These are phyloP conservation scores for Caerostris darwini DNA, from an alignment of 1,140 invertebrate species.

Conservation along the genomic window DNA sequence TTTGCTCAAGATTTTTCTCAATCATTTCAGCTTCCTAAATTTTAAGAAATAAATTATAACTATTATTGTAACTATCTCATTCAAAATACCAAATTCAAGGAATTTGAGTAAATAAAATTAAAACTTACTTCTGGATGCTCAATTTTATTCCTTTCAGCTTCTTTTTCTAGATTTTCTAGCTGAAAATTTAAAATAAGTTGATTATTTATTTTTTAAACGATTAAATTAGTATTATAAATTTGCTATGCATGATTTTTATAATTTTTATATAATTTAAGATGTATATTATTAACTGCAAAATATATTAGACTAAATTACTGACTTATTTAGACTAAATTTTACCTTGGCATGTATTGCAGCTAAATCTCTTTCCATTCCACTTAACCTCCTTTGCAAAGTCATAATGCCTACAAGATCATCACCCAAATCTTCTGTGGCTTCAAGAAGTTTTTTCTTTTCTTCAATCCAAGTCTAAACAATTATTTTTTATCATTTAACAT, in stretches of 20 bases:
- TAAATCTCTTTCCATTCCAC: constrained; percentile 98
- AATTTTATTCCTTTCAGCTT: constrained; percentile 93
- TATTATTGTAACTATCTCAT: background rate
- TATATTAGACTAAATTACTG: too few relatives aligned
- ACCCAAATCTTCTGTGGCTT: constrained; percentile 95
- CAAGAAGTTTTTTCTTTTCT: constrained; percentile 98
- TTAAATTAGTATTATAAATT: background rate
- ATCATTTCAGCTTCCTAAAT: constrained; percentile 92
- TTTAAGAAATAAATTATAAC: background rate
- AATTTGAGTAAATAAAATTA: background rate
- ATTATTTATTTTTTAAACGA: background rate
- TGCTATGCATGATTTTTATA: too few relatives aligned
- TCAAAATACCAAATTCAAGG: background rate
- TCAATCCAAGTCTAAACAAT: constrained; percentile 93
- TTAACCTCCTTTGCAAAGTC: constrained; percentile 90
- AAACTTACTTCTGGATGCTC: constrained; percentile 91
- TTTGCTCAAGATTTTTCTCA: constrained; percentile 93
- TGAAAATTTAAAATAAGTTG: background rate
- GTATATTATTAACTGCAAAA: too few relatives aligned
- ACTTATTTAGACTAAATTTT: background rate
- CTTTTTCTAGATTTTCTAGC: constrained; percentile 95
- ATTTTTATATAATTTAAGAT: too few relatives aligned
- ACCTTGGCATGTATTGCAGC: constrained; percentile 97
- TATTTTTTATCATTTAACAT: too few relatives aligned
- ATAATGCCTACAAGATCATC: constrained; percentile 96